A percentile compares a stretch with the other conserved stretches of the same genome.
phyloP scores from a whole-genome alignment of 2,888 invertebrate species.

The Brachyptera putata region DNA sequence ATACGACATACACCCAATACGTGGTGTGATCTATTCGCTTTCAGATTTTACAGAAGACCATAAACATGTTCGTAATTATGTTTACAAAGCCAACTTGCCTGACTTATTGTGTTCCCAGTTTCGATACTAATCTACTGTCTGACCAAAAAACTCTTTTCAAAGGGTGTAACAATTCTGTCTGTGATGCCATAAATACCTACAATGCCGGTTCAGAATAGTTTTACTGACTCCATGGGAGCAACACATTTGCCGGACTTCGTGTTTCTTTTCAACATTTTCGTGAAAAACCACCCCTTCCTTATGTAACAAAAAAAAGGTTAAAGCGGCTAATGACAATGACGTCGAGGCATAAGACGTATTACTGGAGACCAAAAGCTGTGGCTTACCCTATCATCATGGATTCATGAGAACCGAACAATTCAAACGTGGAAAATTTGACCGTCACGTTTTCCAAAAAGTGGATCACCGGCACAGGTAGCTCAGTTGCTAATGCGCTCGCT shows the following conservation, averaged over 20 bases:
- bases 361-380: slow-evolving; percentile 23
- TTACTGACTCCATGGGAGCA: slow-evolving; percentile 5
- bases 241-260: slow-evolving; percentile 5
- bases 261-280: not conserved
- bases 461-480: not conserved
- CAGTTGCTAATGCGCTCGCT: no score
- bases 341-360: slow-evolving; percentile 23
- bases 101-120: no score
- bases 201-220: not conserved
- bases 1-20: no score
- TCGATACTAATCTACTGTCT: no score
- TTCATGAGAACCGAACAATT: slow-evolving; percentile 12
- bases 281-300: slow-evolving; percentile 11
- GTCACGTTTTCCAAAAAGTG: no score
- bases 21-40: no score
- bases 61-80: no score
- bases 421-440: slow-evolving; percentile 5
- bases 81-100: no score
- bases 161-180: not conserved
- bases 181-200: not conserved
- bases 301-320: slow-evolving; percentile 20
- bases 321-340: slow-evolving; percentile 21
- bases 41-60: no score
- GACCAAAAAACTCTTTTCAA: no score
- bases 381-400: slow-evolving; percentile 26